Conservation (phyloP, 2,888 invertebrate species). For the Danaus chrysippus region DNA sequence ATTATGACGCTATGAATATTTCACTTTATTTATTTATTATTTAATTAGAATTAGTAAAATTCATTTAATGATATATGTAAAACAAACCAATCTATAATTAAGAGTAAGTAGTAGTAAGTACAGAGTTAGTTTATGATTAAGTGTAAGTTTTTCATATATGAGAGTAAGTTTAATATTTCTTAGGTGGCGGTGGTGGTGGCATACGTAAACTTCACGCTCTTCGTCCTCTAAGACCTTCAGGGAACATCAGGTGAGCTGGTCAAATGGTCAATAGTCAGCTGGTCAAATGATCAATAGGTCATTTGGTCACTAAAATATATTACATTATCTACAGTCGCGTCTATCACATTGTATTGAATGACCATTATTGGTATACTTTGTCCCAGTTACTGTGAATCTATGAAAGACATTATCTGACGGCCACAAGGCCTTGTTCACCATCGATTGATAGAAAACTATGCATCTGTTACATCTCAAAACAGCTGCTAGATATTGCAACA, state of each 20-base stretch:
- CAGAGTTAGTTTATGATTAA: no score
- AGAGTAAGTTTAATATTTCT: neutral
- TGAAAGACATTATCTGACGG: neutral
- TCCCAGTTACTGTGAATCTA: neutral
- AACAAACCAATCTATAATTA: no score
- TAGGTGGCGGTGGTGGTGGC: slow-evolving; percentile 55
- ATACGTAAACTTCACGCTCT: slow-evolving; percentile 60
- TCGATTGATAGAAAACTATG: slow-evolving; percentile 3
- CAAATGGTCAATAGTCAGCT: slow-evolving; percentile 44
- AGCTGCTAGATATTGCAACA: no score
- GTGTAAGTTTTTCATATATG: neutral
- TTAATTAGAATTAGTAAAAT: no score
- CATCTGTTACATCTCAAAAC: no score
- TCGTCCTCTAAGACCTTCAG: slow-evolving; percentile 61
- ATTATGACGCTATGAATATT: no score
- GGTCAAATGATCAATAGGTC: no score
- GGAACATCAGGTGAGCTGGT: slow-evolving; percentile 63
- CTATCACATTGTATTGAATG: slow-evolving; percentile 8
- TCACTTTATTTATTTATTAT: no score
- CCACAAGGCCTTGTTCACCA: neutral
- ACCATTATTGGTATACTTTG: neutral
- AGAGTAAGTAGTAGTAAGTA: no score
- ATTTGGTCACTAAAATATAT: slow-evolving; percentile 5
- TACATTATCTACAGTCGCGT: neutral
- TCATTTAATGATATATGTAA: no score